These are phyloP conservation scores for Hiodon tergisus DNA, from an alignment of 2,113 vertebrate genomes.

Conservation along the genomic window DNA sequence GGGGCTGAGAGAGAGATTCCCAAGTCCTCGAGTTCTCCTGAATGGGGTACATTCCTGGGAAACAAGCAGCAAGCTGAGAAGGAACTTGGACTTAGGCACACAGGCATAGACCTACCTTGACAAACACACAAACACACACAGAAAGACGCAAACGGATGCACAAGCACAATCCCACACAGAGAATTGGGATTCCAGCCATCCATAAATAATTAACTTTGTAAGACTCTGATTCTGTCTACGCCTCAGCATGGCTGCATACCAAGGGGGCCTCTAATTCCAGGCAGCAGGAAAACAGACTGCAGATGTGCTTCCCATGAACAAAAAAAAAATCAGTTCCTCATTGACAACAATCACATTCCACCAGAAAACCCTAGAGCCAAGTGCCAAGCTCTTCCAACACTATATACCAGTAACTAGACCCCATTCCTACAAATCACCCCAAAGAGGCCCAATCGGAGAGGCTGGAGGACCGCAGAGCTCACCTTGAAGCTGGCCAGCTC, in stretches of 20 bases:
- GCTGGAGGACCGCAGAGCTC: not conserved
- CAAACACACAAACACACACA: not conserved
- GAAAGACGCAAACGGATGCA: no score
- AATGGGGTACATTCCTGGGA: not conserved
- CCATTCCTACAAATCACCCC: not conserved
- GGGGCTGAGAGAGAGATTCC: no score
- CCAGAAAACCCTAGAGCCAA: not conserved
- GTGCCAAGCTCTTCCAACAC: not conserved
- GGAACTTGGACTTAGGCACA: not conserved
- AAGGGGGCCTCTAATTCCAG: not conserved
- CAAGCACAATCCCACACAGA: no score
- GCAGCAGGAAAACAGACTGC: not conserved
- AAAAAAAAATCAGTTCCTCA: not conserved
- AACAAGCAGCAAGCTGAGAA: not conserved
- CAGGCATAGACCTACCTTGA: not conserved
- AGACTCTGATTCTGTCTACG: not conserved
- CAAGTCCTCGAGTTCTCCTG: not conserved
- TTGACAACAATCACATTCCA: no score
- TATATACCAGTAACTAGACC: not conserved
- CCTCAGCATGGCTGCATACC: not conserved
- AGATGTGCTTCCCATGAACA: not conserved
- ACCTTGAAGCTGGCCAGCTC: constrained; percentile 66
- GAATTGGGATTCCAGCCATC: not conserved
- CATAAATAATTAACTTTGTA: not conserved
- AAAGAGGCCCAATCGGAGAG: not conserved